A percentile compares a stretch with the other conserved stretches of the same genome.
phyloP scores from a whole-genome alignment of 2,797 vertebrate genomes.

The Crocidura indochinensis region DNA sequence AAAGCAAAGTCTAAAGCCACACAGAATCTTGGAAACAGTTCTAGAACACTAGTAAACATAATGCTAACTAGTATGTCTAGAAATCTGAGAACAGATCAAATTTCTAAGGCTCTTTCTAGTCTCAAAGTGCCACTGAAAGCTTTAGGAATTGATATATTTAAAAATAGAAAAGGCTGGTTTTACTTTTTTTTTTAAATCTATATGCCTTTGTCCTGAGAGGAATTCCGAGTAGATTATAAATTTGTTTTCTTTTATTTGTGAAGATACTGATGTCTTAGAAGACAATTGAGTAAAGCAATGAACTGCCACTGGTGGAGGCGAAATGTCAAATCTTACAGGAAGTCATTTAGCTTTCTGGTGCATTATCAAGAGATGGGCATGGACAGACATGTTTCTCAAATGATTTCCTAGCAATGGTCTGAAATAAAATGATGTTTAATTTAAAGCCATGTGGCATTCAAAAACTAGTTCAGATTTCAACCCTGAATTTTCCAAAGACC shows the following conservation, averaged over 20 bases:
- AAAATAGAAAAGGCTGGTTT: neutral
- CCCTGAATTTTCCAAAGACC: conserved; percentile 10
- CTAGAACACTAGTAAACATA: neutral
- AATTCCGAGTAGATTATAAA: conserved; percentile 43
- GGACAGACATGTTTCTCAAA: conserved; percentile 67
- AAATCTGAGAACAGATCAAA: conserved; percentile 34
- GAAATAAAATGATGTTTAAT: conserved; percentile 43
- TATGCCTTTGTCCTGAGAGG: neutral
- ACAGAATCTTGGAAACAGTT: conserved; percentile 2
- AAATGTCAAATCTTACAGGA: conserved; percentile 67
- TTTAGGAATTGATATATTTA: conserved; percentile 35
- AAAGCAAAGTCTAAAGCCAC: conserved; percentile 30
- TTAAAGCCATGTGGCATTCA: conserved; percentile 33
- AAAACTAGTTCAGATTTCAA: conserved; percentile 32
- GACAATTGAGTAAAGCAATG: conserved; percentile 36
- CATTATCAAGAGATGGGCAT: conserved; percentile 61
- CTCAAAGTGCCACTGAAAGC: conserved; percentile 27
- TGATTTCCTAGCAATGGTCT: conserved; percentile 71
- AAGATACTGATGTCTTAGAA: conserved; percentile 40
- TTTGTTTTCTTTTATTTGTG: conserved; percentile 41
- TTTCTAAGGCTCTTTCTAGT: conserved; percentile 38
- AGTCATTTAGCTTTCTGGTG: conserved; percentile 65
- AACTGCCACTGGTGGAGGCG: conserved; percentile 17
- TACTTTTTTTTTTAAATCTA: neutral
- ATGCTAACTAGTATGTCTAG: neutral